Conservation (phyloP, 1,140 invertebrate species). For the Zelostemma sp. region DNA sequence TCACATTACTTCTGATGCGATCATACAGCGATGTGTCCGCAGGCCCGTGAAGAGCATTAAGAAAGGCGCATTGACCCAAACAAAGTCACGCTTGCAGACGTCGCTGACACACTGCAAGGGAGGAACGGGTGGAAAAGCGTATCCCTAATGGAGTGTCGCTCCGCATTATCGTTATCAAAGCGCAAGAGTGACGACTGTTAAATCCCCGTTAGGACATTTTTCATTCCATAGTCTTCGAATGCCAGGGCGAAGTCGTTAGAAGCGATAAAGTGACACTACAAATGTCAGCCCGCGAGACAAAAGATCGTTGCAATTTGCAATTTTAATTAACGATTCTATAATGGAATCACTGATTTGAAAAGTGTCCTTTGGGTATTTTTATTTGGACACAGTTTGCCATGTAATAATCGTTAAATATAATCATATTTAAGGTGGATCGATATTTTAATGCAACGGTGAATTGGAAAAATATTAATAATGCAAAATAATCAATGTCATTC, state of each 20-base stretch:
- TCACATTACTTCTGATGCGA: conserved; percentile 19
- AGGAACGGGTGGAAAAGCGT: conserved; percentile 20
- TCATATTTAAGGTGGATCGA: too few relatives aligned
- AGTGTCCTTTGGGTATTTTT: too few relatives aligned
- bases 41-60: conserved; percentile 26
- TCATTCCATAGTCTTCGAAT: conserved; percentile 40
- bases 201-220: conserved; percentile 58
- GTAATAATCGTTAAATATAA: background rate
- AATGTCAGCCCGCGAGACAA: conserved; percentile 21
- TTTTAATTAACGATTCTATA: conserved; percentile 31
- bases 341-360: conserved; percentile 4
- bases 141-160: conserved; percentile 59
- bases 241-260: conserved; percentile 28
- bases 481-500: too few relatives aligned
- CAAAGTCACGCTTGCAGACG: background rate
- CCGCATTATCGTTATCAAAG: conserved; percentile 60
- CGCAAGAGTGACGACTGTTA: conserved; percentile 56
- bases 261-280: conserved; percentile 40
- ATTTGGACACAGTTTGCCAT: too few relatives aligned
- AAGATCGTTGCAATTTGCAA: conserved; percentile 27
- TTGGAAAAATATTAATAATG: too few relatives aligned
- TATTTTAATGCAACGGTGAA: too few relatives aligned
- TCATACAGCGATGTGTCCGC: conserved; percentile 23
- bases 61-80: conserved; percentile 19
- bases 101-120: background rate